These are phyloP conservation scores for Frankliniella intonsa DNA, from an alignment of 2,888 invertebrate genomes.

Conservation along the genomic window DNA sequence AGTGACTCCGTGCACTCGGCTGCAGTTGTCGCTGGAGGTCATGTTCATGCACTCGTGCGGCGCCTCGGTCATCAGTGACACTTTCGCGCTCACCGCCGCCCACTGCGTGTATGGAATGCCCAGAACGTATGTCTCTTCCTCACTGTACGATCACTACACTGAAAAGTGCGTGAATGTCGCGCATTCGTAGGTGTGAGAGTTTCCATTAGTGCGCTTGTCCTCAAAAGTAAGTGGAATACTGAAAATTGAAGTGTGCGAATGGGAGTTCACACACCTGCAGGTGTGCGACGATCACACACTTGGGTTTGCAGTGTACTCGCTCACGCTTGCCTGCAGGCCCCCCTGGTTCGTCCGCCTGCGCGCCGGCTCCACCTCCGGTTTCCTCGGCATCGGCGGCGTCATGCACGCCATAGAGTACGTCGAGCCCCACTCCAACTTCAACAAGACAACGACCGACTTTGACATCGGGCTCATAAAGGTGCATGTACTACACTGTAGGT, in stretches of 20 bases:
- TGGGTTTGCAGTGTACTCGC: background rate
- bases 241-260: background rate
- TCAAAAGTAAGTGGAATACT: no score
- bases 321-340: background rate
- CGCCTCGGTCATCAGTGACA: conserved; percentile 2
- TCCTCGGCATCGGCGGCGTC: background rate
- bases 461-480: background rate
- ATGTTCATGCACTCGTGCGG: conserved; percentile 13
- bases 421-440: background rate
- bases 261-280: background rate
- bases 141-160: no score
- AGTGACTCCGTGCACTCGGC: background rate
- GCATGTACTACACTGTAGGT: background rate
- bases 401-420: conserved; percentile 9
- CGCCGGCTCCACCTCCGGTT: background rate
- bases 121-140: background rate
- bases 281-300: background rate
- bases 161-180: no score
- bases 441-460: conserved; percentile 11
- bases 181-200: no score
- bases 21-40: background rate
- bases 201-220: no score
- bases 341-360: conserved; percentile 9
- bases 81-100: background rate
- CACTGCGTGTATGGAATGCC: background rate